Evolutionary conservation across 2,888 invertebrate genomes (phyloP), one percentile per base, ranked within the genome.

Genomic region (Cecidostiba fungosa): DNA sequence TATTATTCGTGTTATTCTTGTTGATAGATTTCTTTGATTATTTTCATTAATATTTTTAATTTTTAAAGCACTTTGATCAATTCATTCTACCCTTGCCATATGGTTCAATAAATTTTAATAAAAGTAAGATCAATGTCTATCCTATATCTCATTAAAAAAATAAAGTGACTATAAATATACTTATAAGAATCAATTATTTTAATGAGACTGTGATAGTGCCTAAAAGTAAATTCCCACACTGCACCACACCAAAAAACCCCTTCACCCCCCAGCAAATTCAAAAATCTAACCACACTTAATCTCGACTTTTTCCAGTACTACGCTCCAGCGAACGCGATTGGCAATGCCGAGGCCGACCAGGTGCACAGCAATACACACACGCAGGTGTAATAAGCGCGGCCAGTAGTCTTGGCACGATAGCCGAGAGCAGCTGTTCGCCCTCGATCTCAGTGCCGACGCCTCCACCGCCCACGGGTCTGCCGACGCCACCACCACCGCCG

Each of bases 341-440:
- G 96, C 88, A 95, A 95, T 91, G 94, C 95, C 88, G 96, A 96
- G 91, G 95, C 95, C 90, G 97, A 97, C 90, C 96, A 96, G 88
- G 95, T 97, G 84, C 97, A 97, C 94, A 96, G 97, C 94, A 97
- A 97, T 93, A 97, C 96, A 29, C 97, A 97, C 93, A 97, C 97
- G 89, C 97, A 97, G 93, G 97, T 97, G 94, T 97, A 96, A 97
- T 95, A 69, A 86, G 85, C 59, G 29, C 19, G 14, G 70, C 29
- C 5, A 79, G 84, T 47, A 82, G 77, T n/a, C 69, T 83, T 16
- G 83, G 74, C 26, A 59, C 29, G 8, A 85, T 85, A 43, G 84
- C 85, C 43, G 87, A 85, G 73, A 85, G 81, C 23, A 73, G 89
- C 89, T 82, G 90, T 89, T 92, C 93, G 73, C 91, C 92, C 54